Percentiles rank a stretch among this genome's conserved stretches.
Conservation (phyloP, 2,888 invertebrate species). For the Stegophylla sp. region DNA sequence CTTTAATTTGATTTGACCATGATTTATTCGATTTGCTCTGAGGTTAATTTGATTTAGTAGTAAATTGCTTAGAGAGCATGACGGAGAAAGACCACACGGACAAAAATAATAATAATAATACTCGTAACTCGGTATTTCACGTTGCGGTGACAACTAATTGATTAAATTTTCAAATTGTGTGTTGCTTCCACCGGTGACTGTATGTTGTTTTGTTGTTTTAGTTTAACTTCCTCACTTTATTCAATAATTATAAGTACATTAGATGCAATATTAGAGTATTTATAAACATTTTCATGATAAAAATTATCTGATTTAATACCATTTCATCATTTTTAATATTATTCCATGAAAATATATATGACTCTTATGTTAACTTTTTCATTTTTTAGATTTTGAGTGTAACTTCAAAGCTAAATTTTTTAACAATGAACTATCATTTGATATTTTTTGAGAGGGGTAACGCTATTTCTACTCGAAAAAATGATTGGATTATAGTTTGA, state of each 20-base stretch:
- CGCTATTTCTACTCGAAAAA: no score
- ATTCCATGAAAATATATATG: no score
- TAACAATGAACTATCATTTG: no score
- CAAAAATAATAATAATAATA: conserved; percentile 5
- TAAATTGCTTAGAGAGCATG: conserved; percentile 6
- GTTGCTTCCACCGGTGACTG: background rate
- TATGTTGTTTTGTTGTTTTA: conserved; percentile 18
- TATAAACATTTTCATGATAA: background rate
- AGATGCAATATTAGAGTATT: background rate
- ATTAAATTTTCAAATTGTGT: conserved; percentile 26
- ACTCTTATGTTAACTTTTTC: no score
- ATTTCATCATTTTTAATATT: background rate
- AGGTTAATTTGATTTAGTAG: conserved; percentile 24
- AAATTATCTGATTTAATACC: background rate
- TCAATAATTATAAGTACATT: background rate
- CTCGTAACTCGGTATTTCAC: conserved; percentile 20
- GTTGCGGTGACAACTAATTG: conserved; percentile 28
- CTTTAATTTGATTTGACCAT: conserved; percentile 39
- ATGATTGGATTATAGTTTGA: no score
- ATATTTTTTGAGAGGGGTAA: no score
- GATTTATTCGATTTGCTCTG: conserved; percentile 32
- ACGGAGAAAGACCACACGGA: background rate
- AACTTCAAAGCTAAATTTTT: no score
- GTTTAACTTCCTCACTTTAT: background rate
- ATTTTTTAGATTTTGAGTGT: no score